A percentile compares a stretch with the other conserved stretches of the same genome.
These are phyloP conservation scores for Scolopax mira DNA, from an alignment of 2,113 vertebrate genomes.

Conservation along the genomic window DNA sequence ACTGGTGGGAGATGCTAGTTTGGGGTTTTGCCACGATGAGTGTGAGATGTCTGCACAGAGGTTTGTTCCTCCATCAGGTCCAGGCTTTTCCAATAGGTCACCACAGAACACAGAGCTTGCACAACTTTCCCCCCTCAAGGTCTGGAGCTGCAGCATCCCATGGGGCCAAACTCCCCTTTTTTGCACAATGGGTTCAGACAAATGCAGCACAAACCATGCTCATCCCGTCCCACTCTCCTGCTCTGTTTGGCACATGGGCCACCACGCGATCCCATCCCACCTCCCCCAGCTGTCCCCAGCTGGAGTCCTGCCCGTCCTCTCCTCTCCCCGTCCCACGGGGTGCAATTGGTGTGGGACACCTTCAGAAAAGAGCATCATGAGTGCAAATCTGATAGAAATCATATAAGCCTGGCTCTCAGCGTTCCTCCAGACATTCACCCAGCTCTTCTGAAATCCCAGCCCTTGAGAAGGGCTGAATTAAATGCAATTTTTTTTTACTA, in stretches of 20 bases:
- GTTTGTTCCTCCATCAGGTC: background rate
- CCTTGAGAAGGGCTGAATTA: background rate
- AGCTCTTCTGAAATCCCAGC: background rate
- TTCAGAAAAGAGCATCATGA: background rate
- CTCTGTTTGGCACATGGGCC: background rate
- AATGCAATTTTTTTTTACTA: background rate
- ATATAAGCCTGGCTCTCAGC: background rate
- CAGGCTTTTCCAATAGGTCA: background rate
- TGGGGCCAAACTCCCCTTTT: background rate
- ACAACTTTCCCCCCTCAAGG: background rate
- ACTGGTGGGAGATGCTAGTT: background rate
- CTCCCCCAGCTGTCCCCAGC: background rate
- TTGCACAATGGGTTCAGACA: background rate
- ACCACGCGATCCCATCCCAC: rapidly evolving
- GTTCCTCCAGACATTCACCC: background rate
- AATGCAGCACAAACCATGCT: background rate
- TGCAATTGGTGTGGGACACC: background rate
- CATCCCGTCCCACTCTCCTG: background rate
- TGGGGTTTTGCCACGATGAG: rapidly evolving
- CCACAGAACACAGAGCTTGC: background rate
- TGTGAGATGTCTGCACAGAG: background rate
- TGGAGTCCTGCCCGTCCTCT: background rate
- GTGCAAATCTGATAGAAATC: background rate
- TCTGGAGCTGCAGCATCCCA: background rate
- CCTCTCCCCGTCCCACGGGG: background rate